Evolutionary conservation across 37 sponge, comb jelly and placozoan genomes (phyloP).

Genomic region (Oscarella lobularis): DNA sequence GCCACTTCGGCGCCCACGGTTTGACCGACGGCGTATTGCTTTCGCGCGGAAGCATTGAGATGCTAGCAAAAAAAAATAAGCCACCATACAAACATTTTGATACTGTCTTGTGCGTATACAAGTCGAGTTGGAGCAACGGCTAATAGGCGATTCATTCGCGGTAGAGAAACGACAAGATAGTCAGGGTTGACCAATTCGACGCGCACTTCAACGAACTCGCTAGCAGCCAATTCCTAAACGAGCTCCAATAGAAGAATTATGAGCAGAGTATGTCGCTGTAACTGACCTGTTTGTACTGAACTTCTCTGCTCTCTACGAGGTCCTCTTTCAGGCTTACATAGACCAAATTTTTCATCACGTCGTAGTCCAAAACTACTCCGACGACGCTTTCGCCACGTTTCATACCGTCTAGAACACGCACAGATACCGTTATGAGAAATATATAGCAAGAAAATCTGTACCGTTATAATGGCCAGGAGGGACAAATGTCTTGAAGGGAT

Average conservation of each 20-base stretch:
- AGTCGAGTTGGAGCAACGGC: neutral
- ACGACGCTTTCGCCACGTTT: neutral
- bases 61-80: neutral
- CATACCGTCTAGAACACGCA: neutral
- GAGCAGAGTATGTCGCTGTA: too few species aligned
- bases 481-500: neutral
- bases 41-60: too few species aligned
- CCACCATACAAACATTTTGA: neutral
- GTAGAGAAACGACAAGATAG: neutral
- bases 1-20: too few species aligned
- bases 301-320: neutral
- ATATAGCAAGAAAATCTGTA: too few species aligned
- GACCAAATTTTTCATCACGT: neutral
- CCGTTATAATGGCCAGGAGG: neutral
- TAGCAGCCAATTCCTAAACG: neutral
- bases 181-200: slow-evolving; percentile 3
- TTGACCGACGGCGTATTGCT: too few species aligned
- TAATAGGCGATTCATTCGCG: neutral
- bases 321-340: neutral
- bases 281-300: too few species aligned
- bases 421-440: too few species aligned
- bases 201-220: neutral
- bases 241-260: too few species aligned
- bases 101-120: neutral
- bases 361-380: slow-evolving; percentile 1